These are phyloP conservation scores for Microcebus lehilahytsara DNA, from an alignment of 2,113 vertebrate species.

Conservation along the genomic window DNA sequence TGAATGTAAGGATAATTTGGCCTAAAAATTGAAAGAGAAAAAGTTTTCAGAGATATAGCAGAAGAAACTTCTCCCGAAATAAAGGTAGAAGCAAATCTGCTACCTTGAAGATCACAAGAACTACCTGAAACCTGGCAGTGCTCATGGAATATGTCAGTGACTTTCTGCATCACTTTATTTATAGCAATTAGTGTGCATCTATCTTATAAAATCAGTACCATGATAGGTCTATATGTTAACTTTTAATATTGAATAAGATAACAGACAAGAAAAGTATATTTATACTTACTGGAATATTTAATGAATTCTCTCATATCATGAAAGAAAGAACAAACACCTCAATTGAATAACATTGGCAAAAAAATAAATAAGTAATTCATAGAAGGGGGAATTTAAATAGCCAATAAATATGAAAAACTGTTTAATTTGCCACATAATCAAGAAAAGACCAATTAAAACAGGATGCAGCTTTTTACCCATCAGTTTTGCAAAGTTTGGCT, in stretches of 20 bases:
- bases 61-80: background rate
- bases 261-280: background rate
- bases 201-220: background rate
- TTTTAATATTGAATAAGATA: background rate
- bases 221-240: background rate
- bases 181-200: background rate
- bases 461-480: background rate
- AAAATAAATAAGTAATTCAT: background rate
- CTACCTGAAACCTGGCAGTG: background rate
- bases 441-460: background rate
- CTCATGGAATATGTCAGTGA: background rate
- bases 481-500: background rate
- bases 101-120: background rate
- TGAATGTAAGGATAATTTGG: background rate
- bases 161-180: background rate
- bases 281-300: background rate
- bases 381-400: background rate
- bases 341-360: background rate
- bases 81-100: background rate
- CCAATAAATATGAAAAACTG: background rate
- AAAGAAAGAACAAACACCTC: background rate
- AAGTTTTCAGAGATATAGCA: background rate
- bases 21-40: background rate
- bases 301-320: background rate
- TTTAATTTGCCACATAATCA: background rate